These are phyloP conservation scores for Thunnus thynnus DNA, from an alignment of 2,113 vertebrate species.

Conservation along the genomic window DNA sequence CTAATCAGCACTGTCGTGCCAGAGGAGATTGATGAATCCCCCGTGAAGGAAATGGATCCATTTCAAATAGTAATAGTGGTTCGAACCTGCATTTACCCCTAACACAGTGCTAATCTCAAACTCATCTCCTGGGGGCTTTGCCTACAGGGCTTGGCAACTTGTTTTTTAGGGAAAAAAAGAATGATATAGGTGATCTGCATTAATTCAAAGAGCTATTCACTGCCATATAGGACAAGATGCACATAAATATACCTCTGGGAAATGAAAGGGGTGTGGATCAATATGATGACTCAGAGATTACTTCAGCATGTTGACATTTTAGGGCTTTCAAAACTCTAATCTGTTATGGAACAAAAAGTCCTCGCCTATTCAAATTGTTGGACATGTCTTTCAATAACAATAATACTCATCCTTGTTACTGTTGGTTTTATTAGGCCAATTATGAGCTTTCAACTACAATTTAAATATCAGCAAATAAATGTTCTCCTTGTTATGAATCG, in stretches of 20 bases:
- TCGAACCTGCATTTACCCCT: not conserved
- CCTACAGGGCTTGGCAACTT: conserved; percentile 21
- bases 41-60: conserved; percentile 26
- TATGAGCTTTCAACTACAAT: too few species aligned
- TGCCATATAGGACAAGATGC: not conserved
- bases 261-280: not conserved
- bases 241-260: not conserved
- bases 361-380: not conserved
- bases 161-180: not conserved
- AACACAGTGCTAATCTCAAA: conserved; percentile 1
- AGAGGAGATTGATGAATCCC: conserved; percentile 42
- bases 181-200: not conserved
- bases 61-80: conserved; percentile 26
- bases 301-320: not conserved
- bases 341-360: not conserved
- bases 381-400: not conserved
- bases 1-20: conserved; percentile 29
- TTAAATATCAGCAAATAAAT: not conserved
- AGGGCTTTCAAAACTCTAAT: not conserved
- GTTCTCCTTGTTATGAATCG: not conserved
- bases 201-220: not conserved
- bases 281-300: not conserved
- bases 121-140: not conserved
- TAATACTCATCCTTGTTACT: not conserved
- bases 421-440: not conserved